phyloP scores from a whole-genome alignment of 2,113 vertebrate species.

The Zonotrichia leucophrys region DNA sequence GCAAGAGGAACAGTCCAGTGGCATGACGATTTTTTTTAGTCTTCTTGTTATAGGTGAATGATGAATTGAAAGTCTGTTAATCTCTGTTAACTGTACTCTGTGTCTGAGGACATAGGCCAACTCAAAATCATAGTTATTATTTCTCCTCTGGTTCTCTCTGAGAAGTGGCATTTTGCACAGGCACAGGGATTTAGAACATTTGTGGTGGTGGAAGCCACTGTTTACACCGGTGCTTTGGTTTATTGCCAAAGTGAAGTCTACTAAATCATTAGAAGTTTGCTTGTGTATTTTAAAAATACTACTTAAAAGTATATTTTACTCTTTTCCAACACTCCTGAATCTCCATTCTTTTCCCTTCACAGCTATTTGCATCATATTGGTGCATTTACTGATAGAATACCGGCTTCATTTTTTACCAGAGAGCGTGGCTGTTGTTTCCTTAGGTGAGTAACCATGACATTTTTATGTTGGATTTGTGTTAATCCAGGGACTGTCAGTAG shows the following conservation, averaged over 20 bases:
- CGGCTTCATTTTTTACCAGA: conserved; percentile 96
- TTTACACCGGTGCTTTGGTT: background rate
- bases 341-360: background rate
- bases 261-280: background rate
- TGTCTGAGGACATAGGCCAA: background rate
- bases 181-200: background rate
- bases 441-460: conserved; percentile 81
- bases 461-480: background rate
- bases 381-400: conserved; percentile 96
- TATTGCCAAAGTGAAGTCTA: background rate
- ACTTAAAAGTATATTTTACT: background rate
- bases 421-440: conserved; percentile 96
- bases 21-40: conserved; percentile 98
- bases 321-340: background rate
- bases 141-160: background rate
- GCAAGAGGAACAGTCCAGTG: conserved; percentile 96
- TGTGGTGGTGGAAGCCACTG: background rate
- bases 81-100: background rate
- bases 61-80: background rate
- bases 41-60: conserved; percentile 92
- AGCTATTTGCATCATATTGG: conserved; percentile 99
- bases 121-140: background rate
- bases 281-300: background rate
- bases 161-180: background rate
- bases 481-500: background rate